These are phyloP conservation scores for Seriola rivoliana DNA, from an alignment of 2,113 vertebrate genomes.

Conservation along the genomic window DNA sequence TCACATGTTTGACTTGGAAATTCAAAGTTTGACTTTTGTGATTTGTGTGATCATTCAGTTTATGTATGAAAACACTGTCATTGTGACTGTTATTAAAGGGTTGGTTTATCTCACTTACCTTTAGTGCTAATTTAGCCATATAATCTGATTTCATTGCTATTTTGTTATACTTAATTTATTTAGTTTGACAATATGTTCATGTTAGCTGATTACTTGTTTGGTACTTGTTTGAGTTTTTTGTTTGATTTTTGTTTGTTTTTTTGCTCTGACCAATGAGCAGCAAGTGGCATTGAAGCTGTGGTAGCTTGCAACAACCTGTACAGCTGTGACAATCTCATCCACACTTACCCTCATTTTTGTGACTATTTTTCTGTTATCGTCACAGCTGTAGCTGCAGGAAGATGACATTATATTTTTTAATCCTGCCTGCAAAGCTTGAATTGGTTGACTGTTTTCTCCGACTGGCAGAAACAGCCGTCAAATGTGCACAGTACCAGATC, in stretches of 20 bases:
- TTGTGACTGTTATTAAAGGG: neutral
- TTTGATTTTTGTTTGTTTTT: too few relatives aligned
- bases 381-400: neutral
- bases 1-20: neutral
- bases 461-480: neutral
- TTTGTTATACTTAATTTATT: too few relatives aligned
- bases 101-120: neutral
- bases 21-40: conserved; percentile 2
- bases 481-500: neutral
- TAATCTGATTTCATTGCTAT: neutral
- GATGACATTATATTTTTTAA: neutral
- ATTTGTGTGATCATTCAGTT: neutral
- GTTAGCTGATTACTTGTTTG: too few relatives aligned
- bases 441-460: neutral
- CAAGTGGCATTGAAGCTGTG: too few relatives aligned
- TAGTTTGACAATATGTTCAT: neutral
- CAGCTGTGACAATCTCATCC: neutral
- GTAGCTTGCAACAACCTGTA: neutral
- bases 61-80: neutral
- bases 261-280: neutral
- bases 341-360: too few relatives aligned
- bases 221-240: neutral
- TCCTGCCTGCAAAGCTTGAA: neutral
- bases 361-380: neutral
- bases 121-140: neutral